Percentiles rank a stretch among this genome's conserved stretches.
Conservation (phyloP, 2,113 vertebrate species). For the Aepyceros melampus region DNA sequence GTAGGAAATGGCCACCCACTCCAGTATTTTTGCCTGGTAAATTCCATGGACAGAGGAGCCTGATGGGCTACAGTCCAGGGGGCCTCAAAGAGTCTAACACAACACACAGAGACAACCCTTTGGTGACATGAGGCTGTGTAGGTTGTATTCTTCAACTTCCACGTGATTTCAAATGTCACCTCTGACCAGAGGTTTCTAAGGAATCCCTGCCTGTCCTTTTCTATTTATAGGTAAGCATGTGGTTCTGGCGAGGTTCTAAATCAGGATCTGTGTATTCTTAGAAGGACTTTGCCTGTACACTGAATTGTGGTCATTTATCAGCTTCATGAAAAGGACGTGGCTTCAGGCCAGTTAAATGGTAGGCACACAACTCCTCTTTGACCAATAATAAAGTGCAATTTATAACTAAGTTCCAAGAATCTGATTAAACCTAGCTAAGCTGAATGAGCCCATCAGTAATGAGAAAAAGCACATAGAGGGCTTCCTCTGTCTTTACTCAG, state of each 20-base stretch:
- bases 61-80: background rate
- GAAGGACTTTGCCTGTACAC: background rate
- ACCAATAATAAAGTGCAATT: background rate
- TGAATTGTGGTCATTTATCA: background rate
- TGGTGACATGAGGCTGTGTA: background rate
- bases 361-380: background rate
- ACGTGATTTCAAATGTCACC: background rate
- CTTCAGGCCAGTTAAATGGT: background rate
- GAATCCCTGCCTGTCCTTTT: background rate
- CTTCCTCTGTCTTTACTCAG: background rate
- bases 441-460: background rate
- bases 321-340: background rate
- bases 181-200: conserved; percentile 11
- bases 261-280: conserved; percentile 3
- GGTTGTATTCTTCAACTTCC: background rate
- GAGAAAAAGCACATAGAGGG: background rate
- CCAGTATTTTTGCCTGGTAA: background rate
- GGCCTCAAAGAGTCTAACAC: background rate
- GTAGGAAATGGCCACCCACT: background rate
- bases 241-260: background rate
- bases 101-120: background rate
- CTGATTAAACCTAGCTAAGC: background rate
- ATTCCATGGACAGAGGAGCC: background rate
- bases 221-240: background rate
- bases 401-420: background rate